Base-by-base conservation (phyloP, 2,888 invertebrate genomes). In the Lottia scabra region DNA sequence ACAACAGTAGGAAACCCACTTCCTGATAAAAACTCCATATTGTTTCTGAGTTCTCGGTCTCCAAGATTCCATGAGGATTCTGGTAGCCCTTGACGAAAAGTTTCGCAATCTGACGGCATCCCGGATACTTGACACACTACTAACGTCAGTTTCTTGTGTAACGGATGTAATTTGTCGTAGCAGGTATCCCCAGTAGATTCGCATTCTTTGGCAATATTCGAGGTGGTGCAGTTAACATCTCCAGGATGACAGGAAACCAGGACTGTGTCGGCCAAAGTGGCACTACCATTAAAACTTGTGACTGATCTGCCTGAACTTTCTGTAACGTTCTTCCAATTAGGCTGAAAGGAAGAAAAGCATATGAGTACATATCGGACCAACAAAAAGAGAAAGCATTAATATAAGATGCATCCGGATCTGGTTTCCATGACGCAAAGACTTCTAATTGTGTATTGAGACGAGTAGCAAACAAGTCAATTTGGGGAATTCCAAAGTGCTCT, bases 291-390 rank as follows among this genome's bases (percentile, higher is more conserved):
- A 76, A 15, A 44, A 63, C 27, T 4, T 26, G 65, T 13, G 38
- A 69, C 23, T 45, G n/a, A 13, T 76, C 74, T 38, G 43, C 26
- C 19, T 43, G n/a, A 5, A 72, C 62, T 30, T 74, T 74, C 67
- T 76, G 69, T 13, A 76, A n/a, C 0, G 64, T 65, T 63, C 30
- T 16, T 2, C 12, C 56, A 16, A 74, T 62, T 8, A 72, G 16
- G 44, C 65, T 65, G 67, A 70, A 70, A 70, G 72, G 74, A 38
- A 72, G 74, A 46, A 74, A 74, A 3, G 74, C 67, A 69, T 74
- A 76, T 27, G 67, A 70, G 15, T 23, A 15, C 15, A 19, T n/a
- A 15, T 63, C 16, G 23, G 62, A 30, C 73, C 73, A 71, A 45
- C 48, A 19, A 43, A 73, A 16, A 13, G 68, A 56, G 16, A 74